A percentile compares a stretch with the other conserved stretches of the same genome.
phyloP scores from a whole-genome alignment of 2,113 vertebrate species.

The Girardinichthys multiradiatus region DNA sequence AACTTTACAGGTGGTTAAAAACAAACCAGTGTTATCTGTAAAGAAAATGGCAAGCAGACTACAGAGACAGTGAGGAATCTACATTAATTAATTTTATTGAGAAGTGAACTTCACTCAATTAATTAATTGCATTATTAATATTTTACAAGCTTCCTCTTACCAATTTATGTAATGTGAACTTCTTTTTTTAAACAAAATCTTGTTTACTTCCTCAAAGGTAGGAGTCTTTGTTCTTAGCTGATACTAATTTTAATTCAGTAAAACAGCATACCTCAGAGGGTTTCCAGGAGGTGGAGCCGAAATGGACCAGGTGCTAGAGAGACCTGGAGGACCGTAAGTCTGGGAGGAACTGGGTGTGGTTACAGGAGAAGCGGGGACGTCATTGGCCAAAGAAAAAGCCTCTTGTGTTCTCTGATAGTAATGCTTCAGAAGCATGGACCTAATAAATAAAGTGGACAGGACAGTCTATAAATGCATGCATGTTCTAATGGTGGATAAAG shows the following conservation, averaged over 20 bases:
- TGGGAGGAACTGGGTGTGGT: slow-evolving; percentile 33
- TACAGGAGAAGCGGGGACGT: slow-evolving; percentile 75
- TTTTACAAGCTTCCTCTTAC: background rate
- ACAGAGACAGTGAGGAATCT: background rate
- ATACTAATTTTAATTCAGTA: slow-evolving; percentile 17
- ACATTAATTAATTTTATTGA: background rate
- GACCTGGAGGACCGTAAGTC: slow-evolving; percentile 28
- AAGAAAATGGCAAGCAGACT: background rate
- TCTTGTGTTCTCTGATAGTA: slow-evolving; percentile 83
- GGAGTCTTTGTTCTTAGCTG: background rate
- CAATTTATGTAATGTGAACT: too few relatives aligned
- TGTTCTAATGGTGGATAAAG: background rate
- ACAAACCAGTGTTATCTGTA: too few relatives aligned
- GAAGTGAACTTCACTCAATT: background rate
- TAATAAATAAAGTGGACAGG: slow-evolving; percentile 55
- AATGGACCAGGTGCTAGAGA: background rate
- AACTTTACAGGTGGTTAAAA: too few relatives aligned
- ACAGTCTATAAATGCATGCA: background rate
- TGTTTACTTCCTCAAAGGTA: background rate
- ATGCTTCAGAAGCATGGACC: slow-evolving; percentile 82
- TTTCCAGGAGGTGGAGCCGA: slow-evolving; percentile 21
- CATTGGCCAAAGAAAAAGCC: slow-evolving; percentile 84
- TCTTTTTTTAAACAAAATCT: too few relatives aligned
- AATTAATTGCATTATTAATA: background rate
- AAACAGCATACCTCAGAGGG: slow-evolving; percentile 56